Percentiles rank a stretch among this genome's conserved stretches.
Evolutionary conservation across 1,140 invertebrate species (phyloP).

Genomic region (Pseudoatta argentina): DNA sequence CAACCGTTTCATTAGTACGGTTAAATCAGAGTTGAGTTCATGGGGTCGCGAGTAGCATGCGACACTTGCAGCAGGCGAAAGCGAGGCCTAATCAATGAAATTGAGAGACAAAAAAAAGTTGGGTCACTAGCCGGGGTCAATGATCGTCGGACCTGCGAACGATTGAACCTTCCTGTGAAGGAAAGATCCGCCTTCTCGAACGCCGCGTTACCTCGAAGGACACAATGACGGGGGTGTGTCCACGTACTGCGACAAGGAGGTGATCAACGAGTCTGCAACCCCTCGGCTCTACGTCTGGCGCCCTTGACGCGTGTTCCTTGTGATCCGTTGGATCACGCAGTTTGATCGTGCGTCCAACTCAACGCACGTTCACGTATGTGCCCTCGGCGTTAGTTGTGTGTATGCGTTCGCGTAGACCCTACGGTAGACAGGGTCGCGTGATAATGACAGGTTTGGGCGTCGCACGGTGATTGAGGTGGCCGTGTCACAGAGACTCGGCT

Average conservation of each 20-base stretch:
- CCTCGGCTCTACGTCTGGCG: constrained; percentile 36
- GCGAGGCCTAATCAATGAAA: constrained; percentile 84
- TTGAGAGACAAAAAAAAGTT: constrained; percentile 83
- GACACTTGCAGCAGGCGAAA: constrained; percentile 51
- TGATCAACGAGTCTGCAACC: constrained; percentile 59
- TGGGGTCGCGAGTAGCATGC: constrained; percentile 61
- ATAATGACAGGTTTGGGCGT: constrained; percentile 85
- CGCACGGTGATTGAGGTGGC: constrained; percentile 83
- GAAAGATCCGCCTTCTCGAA: constrained; percentile 68
- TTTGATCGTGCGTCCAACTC: constrained; percentile 66
- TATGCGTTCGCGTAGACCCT: constrained; percentile 60
- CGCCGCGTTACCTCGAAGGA: constrained; percentile 71
- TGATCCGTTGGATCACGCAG: constrained; percentile 60
- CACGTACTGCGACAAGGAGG: constrained; percentile 53
- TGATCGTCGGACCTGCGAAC: constrained; percentile 76
- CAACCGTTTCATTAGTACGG: constrained; percentile 85
- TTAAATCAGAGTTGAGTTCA: constrained; percentile 79
- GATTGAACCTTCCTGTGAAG: constrained; percentile 79
- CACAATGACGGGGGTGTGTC: constrained; percentile 82
- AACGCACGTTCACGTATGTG: constrained; percentile 30
- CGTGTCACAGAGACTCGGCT: constrained; percentile 82
- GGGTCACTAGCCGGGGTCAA: constrained; percentile 80
- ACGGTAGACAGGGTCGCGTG: constrained; percentile 83
- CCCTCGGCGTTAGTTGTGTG: constrained; percentile 39
- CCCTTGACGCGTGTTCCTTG: constrained; percentile 65